Base-by-base conservation (phyloP, 1,140 invertebrate species). In the Lithobius niger region DNA sequence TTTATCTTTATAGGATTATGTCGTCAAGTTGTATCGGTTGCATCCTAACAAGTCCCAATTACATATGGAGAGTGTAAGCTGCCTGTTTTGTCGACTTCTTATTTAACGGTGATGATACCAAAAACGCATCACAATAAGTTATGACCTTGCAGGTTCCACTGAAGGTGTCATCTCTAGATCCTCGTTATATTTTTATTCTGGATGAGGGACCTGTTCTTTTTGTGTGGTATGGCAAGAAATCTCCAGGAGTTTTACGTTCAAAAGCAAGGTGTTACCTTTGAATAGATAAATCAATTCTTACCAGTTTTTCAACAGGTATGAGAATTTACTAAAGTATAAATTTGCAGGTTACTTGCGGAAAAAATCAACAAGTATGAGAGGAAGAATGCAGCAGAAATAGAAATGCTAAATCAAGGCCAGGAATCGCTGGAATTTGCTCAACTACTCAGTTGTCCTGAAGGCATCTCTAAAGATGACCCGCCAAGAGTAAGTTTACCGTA, bases 301-400 rank as follows among this genome's bases (percentile, higher is more conserved):
- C n/a, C n/a, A n/a, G n/a, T n/a, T n/a, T n/a, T n/a, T n/a, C n/a
- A n/a, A n/a, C n/a, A n/a, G n/a, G n/a, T n/a, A n/a, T n/a, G n/a
- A n/a, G n/a, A n/a, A n/a, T n/a, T n/a, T n/a, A n/a, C n/a, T n/a
- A n/a, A n/a, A n/a, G n/a, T n/a, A n/a, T n/a, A 27, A 52, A n/a
- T 59, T 55, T 61, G 42, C 57, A 74, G 95, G 51, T 72, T 99
- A 2, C 83, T 98, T 75, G 88, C 93, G 1, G 97, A 98, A 69
- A 98, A 98, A 71, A 93, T 99, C 31, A 99, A 97, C 68, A 99
- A 99, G 73, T 92, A 96, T 68, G 97, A 99, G 72, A 74, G 95
- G 19, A 99, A 99, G 69, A 92, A 92, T 64, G 86, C 86, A 67
- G 83, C 91, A 0, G 91, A 97, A 64, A 88, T 99, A 45, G 73